phyloP scores from a whole-genome alignment of 37 sponge, comb jelly and placozoan species.

The Diacarnus erythraeanus region DNA sequence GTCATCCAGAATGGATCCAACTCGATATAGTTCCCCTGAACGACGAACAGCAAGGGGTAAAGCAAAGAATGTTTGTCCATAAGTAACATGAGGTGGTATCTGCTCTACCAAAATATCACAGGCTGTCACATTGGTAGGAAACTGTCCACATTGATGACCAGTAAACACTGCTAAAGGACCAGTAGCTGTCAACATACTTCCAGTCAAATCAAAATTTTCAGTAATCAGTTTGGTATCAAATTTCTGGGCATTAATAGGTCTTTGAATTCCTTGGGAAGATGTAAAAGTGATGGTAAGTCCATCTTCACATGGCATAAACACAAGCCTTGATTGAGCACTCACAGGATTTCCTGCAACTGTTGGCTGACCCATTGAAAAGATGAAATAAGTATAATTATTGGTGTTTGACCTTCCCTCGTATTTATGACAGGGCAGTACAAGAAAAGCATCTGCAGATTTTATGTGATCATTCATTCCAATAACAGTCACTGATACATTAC shows the following conservation, averaged over 20 bases:
- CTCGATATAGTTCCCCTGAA: constrained; percentile 28
- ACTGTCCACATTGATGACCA: constrained; percentile 56
- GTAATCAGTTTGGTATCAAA: not conserved
- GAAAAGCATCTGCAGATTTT: constrained; percentile 31
- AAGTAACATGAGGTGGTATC: constrained; percentile 29
- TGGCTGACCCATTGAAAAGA: constrained; percentile 5
- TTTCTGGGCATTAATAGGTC: not conserved
- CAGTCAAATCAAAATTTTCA: constrained; percentile 27
- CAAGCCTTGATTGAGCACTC: not conserved
- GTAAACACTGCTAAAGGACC: constrained; percentile 31
- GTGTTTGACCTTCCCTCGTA: not conserved
- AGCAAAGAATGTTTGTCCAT: constrained; percentile 27
- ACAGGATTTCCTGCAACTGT: not conserved
- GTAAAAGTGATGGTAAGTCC: constrained; percentile 11
- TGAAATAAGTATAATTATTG: constrained; percentile 6
- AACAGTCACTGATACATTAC: not conserved
- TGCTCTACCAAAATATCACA: constrained; percentile 70
- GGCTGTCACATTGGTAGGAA: constrained; percentile 26
- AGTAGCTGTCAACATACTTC: constrained; percentile 23
- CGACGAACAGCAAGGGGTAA: constrained; percentile 8
- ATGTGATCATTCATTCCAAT: constrained; percentile 36
- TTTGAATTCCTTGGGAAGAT: not conserved
- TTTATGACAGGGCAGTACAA: constrained; percentile 40
- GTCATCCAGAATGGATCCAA: constrained; percentile 17
- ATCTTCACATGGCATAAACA: constrained; percentile 30